Base-by-base conservation (phyloP, 2,113 vertebrate species). In the Delphinapterus leucas region DNA sequence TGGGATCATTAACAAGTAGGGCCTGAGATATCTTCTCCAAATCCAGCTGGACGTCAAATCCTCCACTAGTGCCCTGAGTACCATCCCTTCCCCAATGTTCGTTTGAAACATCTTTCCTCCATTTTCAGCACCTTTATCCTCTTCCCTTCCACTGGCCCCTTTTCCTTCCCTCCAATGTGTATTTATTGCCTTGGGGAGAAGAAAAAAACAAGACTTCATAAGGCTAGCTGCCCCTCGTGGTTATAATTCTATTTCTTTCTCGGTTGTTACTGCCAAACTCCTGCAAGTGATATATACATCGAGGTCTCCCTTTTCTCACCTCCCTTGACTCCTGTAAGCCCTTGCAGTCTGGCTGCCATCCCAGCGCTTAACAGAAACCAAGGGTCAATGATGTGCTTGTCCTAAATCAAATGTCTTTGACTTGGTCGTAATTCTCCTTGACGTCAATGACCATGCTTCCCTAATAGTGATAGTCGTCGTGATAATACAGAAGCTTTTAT, bases 321-420 rank as follows among this genome's bases (percentile, higher is more conserved):
- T 85, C 71, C 67, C 9, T 55, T 5, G 26, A 60, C 58, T 89
- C 55, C 18, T 6, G 3, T 18, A 36, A 77, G 74, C 70, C 44
- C 33, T 68, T n/a, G 53, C 44, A 12, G 13, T 13, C 90, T 87
- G 93, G 83, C 83, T 82, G 60, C 74, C 28, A 61, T 58, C 93
- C 95, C 55, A 88, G 89, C 0, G 1, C 53, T 92, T 73, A 70
- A 61, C 15, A 84, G 90, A 96, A 90, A 65, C 36, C 84, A 55
- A 70, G 44, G 90, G 82, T 83, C 95, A 96, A 13, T 18, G 63
- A 70, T 74, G 92, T 41, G 79, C 73, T 89, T 65, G 2, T 76
- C 55, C 63, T 90, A 79, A 92, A 92, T 96, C 86, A 95, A 65
- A 86, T 3, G 41, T 21, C 88, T 95, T 88, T 84, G 41, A 41